These are phyloP conservation scores for Drosophila nasuta DNA, from an alignment of 1,140 invertebrate species.

Conservation along the genomic window DNA sequence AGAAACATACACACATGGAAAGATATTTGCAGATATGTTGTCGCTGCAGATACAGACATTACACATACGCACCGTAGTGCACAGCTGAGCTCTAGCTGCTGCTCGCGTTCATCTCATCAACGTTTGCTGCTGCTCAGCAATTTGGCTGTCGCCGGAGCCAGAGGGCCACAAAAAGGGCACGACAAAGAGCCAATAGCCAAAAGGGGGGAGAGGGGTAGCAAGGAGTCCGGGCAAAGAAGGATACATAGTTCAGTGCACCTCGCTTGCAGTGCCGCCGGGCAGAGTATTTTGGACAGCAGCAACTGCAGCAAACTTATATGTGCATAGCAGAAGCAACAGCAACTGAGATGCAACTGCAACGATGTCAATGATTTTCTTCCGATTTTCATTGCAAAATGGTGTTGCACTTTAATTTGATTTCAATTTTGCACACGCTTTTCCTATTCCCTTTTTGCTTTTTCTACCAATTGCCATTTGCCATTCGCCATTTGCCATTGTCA, in stretches of 20 bases:
- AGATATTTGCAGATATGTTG: not conserved
- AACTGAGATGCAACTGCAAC: constrained; percentile 6
- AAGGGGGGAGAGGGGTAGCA: not conserved
- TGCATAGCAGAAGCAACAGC: not conserved
- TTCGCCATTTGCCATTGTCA: constrained; percentile 43
- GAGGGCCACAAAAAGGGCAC: not conserved
- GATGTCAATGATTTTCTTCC: constrained; percentile 58
- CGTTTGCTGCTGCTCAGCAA: constrained; percentile 50
- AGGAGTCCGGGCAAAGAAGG: constrained; percentile 11
- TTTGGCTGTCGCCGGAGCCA: constrained; percentile 38
- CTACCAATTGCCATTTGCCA: constrained; percentile 24
- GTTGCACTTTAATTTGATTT: constrained; percentile 66
- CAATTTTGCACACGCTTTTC: constrained; percentile 37
- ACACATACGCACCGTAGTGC: constrained; percentile 59
- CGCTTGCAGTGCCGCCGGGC: constrained; percentile 47
- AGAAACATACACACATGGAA: too few species aligned
- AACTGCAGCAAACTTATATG: not conserved
- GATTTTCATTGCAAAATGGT: constrained; percentile 43
- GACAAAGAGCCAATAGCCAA: not conserved
- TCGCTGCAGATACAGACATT: constrained; percentile 22
- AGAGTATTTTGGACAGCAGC: constrained; percentile 36
- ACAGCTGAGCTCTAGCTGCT: constrained; percentile 38
- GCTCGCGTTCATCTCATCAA: constrained; percentile 69
- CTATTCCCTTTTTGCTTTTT: not conserved
- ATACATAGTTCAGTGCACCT: constrained; percentile 66